A percentile compares a stretch with the other conserved stretches of the same genome.
These are phyloP conservation scores for Lycocerus yunnanus DNA, from an alignment of 2,888 invertebrate species.

Conservation along the genomic window DNA sequence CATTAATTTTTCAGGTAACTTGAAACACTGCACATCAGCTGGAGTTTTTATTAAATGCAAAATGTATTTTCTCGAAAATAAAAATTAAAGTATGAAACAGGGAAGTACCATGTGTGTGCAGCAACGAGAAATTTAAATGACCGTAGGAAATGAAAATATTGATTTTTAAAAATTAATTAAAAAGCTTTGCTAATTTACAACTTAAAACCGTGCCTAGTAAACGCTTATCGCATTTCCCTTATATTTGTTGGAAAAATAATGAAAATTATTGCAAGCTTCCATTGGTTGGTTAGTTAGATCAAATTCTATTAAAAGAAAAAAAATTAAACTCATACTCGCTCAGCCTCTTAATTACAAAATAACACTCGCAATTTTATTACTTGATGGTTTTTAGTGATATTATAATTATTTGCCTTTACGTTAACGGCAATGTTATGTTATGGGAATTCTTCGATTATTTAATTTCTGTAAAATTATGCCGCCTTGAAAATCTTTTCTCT, in stretches of 20 bases:
- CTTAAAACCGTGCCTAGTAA: not conserved
- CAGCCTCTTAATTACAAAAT: not conserved
- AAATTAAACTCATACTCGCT: not conserved
- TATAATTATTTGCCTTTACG: conserved; percentile 15
- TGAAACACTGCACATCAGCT: not conserved
- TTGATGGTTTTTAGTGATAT: conserved; percentile 12
- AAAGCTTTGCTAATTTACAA: not conserved
- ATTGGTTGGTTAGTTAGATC: not conserved
- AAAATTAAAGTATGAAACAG: not conserved
- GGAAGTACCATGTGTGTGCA: not conserved
- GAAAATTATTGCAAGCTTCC: not conserved
- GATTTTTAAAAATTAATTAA: not conserved
- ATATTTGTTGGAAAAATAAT: not conserved
- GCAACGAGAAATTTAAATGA: not conserved
- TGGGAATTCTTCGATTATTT: conserved; percentile 6
- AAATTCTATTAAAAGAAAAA: not conserved
- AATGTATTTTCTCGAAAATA: not conserved
- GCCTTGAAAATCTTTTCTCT: not conserved
- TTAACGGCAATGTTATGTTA: conserved; percentile 2
- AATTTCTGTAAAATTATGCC: not conserved
- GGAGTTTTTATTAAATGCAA: not conserved
- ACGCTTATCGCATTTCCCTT: not conserved
- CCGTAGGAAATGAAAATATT: not conserved
- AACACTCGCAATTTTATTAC: not conserved
- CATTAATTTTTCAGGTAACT: not conserved